These are phyloP conservation scores for Agrochola lychnidis DNA, from an alignment of 2,888 invertebrate species.

Conservation along the genomic window DNA sequence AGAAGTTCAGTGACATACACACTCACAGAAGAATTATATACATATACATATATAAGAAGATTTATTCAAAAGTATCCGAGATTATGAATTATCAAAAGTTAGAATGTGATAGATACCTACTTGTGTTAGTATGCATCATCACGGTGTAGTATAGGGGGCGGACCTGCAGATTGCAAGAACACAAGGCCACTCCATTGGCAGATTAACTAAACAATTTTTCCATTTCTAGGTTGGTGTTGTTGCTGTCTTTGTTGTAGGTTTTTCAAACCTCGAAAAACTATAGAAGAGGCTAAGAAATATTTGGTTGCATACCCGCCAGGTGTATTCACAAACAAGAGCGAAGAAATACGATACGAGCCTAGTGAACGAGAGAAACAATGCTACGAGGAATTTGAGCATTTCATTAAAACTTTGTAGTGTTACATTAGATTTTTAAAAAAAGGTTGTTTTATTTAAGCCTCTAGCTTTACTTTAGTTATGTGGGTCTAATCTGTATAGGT, in stretches of 20 bases:
- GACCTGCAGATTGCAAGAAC: background rate
- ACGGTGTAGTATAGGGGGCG: background rate
- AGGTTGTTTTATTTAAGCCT: background rate
- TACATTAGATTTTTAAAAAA: background rate
- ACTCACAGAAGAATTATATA: no score
- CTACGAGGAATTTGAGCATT: conserved; percentile 90
- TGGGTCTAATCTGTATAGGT: background rate
- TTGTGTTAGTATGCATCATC: background rate
- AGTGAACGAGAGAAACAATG: conserved; percentile 90
- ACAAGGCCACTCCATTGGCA: background rate
- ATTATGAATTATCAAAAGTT: background rate
- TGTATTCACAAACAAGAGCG: conserved; percentile 78
- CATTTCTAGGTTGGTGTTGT: conserved; percentile 91
- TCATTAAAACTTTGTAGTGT: conserved; percentile 87
- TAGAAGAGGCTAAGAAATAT: conserved; percentile 90
- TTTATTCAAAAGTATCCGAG: background rate
- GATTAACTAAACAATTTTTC: background rate
- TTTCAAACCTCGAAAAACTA: conserved; percentile 89
- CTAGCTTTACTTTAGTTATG: background rate
- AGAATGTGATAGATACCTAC: background rate
- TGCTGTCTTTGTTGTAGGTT: conserved; percentile 91
- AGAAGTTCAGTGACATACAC: no score
- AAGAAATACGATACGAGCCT: conserved; percentile 86
- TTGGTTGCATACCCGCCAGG: conserved; percentile 91
- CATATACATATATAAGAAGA: no score